These are phyloP conservation scores for Phenacoccus solenopsis DNA, from an alignment of 1,140 invertebrate species.

Conservation along the genomic window DNA sequence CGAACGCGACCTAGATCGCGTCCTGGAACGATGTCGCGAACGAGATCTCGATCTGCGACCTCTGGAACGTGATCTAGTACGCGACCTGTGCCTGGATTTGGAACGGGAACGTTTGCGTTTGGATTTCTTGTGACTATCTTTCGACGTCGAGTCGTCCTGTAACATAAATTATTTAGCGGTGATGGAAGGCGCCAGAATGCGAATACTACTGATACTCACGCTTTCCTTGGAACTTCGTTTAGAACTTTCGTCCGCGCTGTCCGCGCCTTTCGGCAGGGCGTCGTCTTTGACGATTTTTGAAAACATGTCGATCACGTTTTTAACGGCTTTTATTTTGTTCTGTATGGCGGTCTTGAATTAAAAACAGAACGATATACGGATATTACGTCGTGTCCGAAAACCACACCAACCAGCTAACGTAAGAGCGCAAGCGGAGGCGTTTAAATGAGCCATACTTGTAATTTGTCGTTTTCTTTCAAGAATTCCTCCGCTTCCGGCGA, in stretches of 20 bases:
- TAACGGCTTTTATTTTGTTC: slow-evolving; percentile 65
- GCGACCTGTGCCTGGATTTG: background rate
- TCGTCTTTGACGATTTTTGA: slow-evolving; percentile 62
- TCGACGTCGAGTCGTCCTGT: background rate
- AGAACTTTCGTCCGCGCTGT: background rate
- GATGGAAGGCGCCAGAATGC: no score
- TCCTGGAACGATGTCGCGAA: background rate
- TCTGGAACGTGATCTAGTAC: background rate
- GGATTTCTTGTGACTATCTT: background rate
- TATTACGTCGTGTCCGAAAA: no score
- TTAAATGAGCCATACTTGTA: slow-evolving; percentile 48
- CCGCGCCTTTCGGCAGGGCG: slow-evolving; percentile 22
- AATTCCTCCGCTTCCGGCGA: slow-evolving; percentile 52
- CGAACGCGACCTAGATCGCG: background rate
- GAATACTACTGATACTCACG: no score
- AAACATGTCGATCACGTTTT: slow-evolving; percentile 71
- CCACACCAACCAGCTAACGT: no score
- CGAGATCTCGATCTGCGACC: no score
- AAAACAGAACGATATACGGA: slow-evolving; percentile 21
- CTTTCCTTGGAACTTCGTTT: background rate
- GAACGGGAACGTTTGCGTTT: background rate
- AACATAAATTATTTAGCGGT: no score
- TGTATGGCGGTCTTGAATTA: slow-evolving; percentile 59
- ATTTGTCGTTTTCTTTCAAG: slow-evolving; percentile 61
- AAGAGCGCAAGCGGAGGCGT: no score